Evolutionary conservation across 2,797 vertebrate species (phyloP).

Genomic region (Eupleurogrammus muticus): DNA sequence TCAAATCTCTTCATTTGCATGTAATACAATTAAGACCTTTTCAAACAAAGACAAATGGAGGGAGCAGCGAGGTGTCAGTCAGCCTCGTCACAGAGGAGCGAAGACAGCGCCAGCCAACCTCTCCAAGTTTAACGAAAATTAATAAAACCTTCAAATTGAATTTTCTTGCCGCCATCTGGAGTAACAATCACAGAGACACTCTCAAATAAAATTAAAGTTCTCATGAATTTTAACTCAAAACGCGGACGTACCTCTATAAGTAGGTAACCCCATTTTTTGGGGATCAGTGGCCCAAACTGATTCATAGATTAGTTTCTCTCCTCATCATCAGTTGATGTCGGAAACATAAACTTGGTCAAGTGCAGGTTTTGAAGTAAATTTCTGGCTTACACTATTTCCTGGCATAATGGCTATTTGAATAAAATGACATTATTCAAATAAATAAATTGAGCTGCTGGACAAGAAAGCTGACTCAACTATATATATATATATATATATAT

Average conservation of each 20-base stretch:
- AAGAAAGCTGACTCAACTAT: too few relatives aligned
- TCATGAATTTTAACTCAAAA: constrained; percentile 59
- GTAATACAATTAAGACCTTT: constrained; percentile 98
- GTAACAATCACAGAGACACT: constrained; percentile 86
- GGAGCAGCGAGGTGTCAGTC: constrained; percentile 94
- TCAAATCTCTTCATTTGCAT: constrained; percentile 99
- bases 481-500: too few relatives aligned
- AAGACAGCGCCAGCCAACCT: constrained; percentile 87
- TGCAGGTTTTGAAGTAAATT: background rate
- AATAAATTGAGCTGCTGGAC: too few relatives aligned
- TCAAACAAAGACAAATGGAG: constrained; percentile 98
- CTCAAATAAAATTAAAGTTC: constrained; percentile 69
- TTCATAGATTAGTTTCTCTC: constrained; percentile 3
- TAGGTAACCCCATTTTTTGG: background rate
- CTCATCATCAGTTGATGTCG: background rate
- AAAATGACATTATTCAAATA: too few relatives aligned
- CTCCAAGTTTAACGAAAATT: constrained; percentile 90
- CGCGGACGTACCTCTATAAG: constrained; percentile 10
- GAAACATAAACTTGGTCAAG: background rate
- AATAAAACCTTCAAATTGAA: constrained; percentile 93
- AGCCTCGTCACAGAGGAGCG: constrained; percentile 90
- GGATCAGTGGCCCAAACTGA: constrained; percentile 9
- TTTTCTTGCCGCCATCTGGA: constrained; percentile 89
- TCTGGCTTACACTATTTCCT: background rate
- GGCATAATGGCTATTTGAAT: too few relatives aligned